Evolutionary conservation across 1,140 invertebrate genomes (phyloP), one percentile per base, ranked within the genome.

Genomic region (Drosophila equinoxialis): DNA sequence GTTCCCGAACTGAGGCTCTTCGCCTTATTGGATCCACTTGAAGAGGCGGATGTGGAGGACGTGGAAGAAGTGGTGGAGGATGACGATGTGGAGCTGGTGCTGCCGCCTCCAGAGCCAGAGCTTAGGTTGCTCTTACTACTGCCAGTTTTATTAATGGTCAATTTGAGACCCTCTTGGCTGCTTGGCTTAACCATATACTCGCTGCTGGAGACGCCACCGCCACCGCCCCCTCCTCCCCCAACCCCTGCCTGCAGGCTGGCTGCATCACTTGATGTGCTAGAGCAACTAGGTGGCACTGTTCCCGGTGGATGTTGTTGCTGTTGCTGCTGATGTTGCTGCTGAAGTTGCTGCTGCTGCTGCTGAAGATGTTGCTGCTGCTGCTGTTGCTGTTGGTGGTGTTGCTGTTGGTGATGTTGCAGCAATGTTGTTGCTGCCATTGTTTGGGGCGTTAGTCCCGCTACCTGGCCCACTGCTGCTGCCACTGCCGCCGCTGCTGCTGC

Each of bases 71-170:
- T 59, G 35, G 65, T 37, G 20, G 33, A 58, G 3, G 70, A 57
- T n/a, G 65, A 64, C 8, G 54, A 13, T 35, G 39, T 17, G 6
- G 37, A 42, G 45, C 35, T 55, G 51, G 23, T 42, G 55, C 68
- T 26, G 55, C 39, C 57, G 55, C 68, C 33, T 51, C 59, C 35
- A 23, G 48, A 58, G 54, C 59, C 35, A 23, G 58, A 62, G 54
- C 63, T 65, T 57, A 79, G 79, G 57, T 63, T 67, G 54, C 30
- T 65, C 45, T 51, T 51, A 58, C 51, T 84, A 69, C 71, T 90
- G 41, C 78, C 79, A 1, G 96, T 96, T 93, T 97, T 98, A 81
- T 97, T 98, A 7, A 98, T 97, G 0, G 96, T 98, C 60, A 98
- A 94, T 91, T 97, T 98, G 92, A 98, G 96, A 0, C 96, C 97